Percentiles rank a stretch among this genome's conserved stretches.
These are phyloP conservation scores for Tenthredo mesomela DNA, from an alignment of 2,888 invertebrate genomes.

Conservation along the genomic window DNA sequence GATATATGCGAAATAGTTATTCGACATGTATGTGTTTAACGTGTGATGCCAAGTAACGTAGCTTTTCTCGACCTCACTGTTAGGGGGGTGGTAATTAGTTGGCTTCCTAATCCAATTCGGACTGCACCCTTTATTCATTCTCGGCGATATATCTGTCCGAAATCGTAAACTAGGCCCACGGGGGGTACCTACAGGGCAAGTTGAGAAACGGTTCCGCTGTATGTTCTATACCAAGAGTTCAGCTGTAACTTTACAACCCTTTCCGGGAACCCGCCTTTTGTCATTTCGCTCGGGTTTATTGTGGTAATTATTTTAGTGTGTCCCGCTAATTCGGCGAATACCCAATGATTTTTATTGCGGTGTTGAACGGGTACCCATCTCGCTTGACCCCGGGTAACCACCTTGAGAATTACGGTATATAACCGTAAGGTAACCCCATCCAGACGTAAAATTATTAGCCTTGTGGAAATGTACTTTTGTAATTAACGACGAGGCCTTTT, in stretches of 20 bases:
- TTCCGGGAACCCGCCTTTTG: slow-evolving; percentile 55
- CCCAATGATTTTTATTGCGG: slow-evolving; percentile 57
- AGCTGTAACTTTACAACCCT: slow-evolving; percentile 56
- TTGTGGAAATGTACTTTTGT: background rate
- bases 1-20: too few relatives aligned
- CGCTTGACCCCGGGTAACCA: slow-evolving; percentile 1
- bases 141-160: slow-evolving; percentile 13
- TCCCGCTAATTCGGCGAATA: slow-evolving; percentile 53
- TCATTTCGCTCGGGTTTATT: slow-evolving; percentile 60
- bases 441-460: background rate
- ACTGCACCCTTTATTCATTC: slow-evolving; percentile 47
- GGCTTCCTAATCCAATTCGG: slow-evolving; percentile 62
- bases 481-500: slow-evolving; percentile 5
- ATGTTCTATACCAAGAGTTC: slow-evolving; percentile 34
- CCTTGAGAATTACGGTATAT: slow-evolving; percentile 29
- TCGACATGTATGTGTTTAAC: background rate
- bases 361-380: slow-evolving; percentile 19
- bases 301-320: slow-evolving; percentile 63
- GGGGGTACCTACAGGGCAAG: slow-evolving; percentile 8
- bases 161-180: slow-evolving; percentile 31
- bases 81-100: slow-evolving; percentile 55
- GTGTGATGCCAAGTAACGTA: background rate
- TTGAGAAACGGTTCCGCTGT: slow-evolving; percentile 19
- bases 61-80: background rate
- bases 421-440: background rate